A percentile compares a stretch with the other conserved stretches of the same genome.
Conservation (phyloP, 2,797 vertebrate genomes). For the Phalanger gymnotis region DNA sequence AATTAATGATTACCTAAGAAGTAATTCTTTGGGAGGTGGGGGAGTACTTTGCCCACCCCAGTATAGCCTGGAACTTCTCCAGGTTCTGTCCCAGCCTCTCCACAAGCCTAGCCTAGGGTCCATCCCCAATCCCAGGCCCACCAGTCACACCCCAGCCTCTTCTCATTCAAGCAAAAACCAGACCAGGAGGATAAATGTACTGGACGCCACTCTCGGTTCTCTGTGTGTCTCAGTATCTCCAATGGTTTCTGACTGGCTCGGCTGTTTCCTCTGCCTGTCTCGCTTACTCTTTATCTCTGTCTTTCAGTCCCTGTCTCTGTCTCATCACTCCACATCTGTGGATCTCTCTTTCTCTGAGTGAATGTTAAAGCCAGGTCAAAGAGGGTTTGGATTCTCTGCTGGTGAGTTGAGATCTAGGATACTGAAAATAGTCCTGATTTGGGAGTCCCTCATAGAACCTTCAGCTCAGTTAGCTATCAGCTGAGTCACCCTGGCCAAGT, state of each 20-base stretch:
- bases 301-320: background rate
- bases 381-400: background rate
- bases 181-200: background rate
- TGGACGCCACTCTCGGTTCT: background rate
- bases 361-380: background rate
- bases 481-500: conserved; percentile 1
- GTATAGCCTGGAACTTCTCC: background rate
- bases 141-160: background rate
- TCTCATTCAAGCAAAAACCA: background rate
- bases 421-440: background rate
- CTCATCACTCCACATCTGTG: background rate
- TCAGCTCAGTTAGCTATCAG: background rate
- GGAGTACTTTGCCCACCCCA: background rate
- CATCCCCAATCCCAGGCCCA: background rate
- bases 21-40: background rate
- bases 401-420: background rate
- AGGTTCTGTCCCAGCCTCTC: background rate
- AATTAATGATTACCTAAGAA: background rate
- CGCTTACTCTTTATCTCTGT: background rate
- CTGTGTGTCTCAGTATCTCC: background rate
- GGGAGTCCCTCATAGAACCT: background rate
- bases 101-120: background rate
- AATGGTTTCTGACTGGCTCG: background rate
- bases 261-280: background rate
- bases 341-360: background rate